Evolutionary conservation across 2,888 invertebrate species (phyloP).

Genomic region (Thumatha senex): DNA sequence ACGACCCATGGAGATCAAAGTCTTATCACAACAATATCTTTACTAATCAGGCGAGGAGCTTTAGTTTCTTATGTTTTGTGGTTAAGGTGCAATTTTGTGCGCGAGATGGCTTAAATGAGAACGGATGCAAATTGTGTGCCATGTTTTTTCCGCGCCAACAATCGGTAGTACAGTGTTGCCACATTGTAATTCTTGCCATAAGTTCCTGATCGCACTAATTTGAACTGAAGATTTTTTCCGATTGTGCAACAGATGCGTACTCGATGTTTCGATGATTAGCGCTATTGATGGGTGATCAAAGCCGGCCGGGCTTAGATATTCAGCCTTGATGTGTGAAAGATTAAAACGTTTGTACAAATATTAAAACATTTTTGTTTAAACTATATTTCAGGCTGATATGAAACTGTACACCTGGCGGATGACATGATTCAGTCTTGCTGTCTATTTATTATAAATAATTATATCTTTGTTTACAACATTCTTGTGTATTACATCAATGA

Average conservation of each 20-base stretch:
- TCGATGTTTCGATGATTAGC: constrained; percentile 48
- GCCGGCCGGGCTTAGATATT: constrained; percentile 33
- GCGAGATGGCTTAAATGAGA: constrained; percentile 46
- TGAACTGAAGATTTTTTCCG: constrained; percentile 57
- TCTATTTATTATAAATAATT: constrained; percentile 8
- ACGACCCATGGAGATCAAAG: constrained; percentile 74
- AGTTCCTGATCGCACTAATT: constrained; percentile 58
- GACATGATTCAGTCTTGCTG: constrained; percentile 26
- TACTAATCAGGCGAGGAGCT: constrained; percentile 43
- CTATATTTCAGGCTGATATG: constrained; percentile 25
- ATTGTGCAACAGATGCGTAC: constrained; percentile 45
- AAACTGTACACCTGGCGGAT: constrained; percentile 33
- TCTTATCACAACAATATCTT: constrained; percentile 59
- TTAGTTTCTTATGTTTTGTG: constrained; percentile 42
- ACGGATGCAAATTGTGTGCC: constrained; percentile 53
- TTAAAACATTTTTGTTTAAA: constrained; percentile 46
- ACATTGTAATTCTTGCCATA: constrained; percentile 51
- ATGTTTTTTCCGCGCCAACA: constrained; percentile 61
- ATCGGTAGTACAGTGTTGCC: constrained; percentile 57
- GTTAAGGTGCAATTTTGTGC: constrained; percentile 56
- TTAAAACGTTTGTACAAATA: constrained; percentile 52
- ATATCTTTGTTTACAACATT: not conserved
- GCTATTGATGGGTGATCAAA: constrained; percentile 54
- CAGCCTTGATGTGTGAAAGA: constrained; percentile 42
- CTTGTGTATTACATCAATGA: not conserved